Percentiles rank a stretch among this genome's conserved stretches.
Conservation (phyloP, 1,140 invertebrate species). For the Cryptotermes secundus region DNA sequence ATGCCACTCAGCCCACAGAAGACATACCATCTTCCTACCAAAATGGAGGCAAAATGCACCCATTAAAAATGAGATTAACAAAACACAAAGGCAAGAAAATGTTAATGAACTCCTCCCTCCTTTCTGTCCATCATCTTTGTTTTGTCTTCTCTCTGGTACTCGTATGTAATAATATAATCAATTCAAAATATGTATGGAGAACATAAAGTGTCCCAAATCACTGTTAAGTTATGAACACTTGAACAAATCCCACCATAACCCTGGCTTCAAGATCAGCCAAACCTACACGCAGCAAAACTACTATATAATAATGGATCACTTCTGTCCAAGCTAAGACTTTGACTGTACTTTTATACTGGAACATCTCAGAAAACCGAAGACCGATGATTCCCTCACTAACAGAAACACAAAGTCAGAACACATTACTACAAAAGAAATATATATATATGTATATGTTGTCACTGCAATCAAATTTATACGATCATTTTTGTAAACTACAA, state of each 20-base stretch:
- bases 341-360: constrained; percentile 11
- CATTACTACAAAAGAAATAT: constrained; percentile 28
- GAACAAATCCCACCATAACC: constrained; percentile 33
- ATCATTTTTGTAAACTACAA: constrained; percentile 35
- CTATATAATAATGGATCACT: constrained; percentile 27
- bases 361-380: constrained; percentile 3
- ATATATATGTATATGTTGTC: constrained; percentile 28
- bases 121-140: constrained; percentile 19
- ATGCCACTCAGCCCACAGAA: constrained; percentile 28
- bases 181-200: constrained; percentile 34
- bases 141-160: constrained; percentile 26
- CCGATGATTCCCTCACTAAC: constrained; percentile 13
- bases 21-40: constrained; percentile 1
- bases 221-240: constrained; percentile 29
- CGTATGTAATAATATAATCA: constrained; percentile 27
- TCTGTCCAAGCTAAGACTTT: constrained; percentile 27
- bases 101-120: constrained; percentile 21
- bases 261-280: constrained; percentile 16
- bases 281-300: constrained; percentile 30
- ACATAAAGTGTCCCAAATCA: constrained; percentile 32
- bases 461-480: constrained; percentile 32
- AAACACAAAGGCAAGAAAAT: constrained; percentile 33
- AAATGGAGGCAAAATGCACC: constrained; percentile 23
- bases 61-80: constrained; percentile 29
- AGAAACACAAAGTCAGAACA: constrained; percentile 21